Base-by-base conservation (phyloP, 1,140 invertebrate genomes). In the Ostrea edulis region DNA sequence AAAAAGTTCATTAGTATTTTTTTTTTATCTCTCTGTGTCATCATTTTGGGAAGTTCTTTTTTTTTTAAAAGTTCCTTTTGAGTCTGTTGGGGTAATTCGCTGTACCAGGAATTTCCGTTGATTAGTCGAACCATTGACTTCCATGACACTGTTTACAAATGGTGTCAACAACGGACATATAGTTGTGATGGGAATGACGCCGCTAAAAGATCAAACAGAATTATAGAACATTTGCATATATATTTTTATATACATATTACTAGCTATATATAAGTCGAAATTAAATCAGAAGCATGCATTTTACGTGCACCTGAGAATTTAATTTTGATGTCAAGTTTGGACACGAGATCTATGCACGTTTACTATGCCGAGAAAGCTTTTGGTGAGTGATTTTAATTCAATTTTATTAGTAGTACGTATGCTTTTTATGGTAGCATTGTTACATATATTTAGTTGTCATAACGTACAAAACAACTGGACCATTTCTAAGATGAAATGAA, bases 321-420 rank as follows among this genome's bases (percentile, higher is more conserved):
- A 62, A 77, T 29, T 14, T 77, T 44, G n/a, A 87, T 53, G 68
- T 87, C 86, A 87, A 87, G 86, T 87, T 87, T 77, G 53, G 86
- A 82, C 86, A 87, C 86, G 86, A 87, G 86, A 82, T 25, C 8
- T 7, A 14, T 82, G 52, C 52, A 52, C 82, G 82, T 54, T 62
- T 85, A 85, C 54, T 85, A 85, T 85, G 83, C 83, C 83, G 53
- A 85, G 58, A 85, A 85, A 85, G 54, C 53, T 22, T n/a, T 9
- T 22, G 53, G 83, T 85, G 58, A 58, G 53, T 58, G 20, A 85
- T 53, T 20, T 62, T 17, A 14, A 20, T 14, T 20, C 17, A 17
- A 20, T 20, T 62, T 20, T 62, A 20, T 62, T 62, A 62, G 17
- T 62, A 5, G n/a, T 62, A 3, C 7, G 55, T 62, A 62, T 44